Evolutionary conservation across 2,797 vertebrate genomes (phyloP).

Genomic region (Huso huso): DNA sequence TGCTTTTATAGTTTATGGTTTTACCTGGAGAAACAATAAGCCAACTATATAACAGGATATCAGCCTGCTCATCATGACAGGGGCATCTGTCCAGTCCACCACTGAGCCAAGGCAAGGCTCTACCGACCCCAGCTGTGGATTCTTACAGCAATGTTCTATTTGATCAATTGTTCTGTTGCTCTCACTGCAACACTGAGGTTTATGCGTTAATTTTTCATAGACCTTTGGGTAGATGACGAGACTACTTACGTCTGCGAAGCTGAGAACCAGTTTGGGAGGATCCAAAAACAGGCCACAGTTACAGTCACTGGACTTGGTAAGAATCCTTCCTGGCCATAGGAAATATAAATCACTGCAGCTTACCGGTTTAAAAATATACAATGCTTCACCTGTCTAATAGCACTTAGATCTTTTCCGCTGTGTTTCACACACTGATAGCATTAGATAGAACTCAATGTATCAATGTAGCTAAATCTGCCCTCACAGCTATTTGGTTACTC

Average conservation of each 20-base stretch:
- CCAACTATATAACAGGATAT: too few species aligned
- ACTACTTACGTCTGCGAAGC: constrained; percentile 84
- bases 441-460: too few species aligned
- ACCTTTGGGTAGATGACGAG: constrained; percentile 85
- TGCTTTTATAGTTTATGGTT: too few species aligned
- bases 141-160: too few species aligned
- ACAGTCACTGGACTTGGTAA: constrained; percentile 89
- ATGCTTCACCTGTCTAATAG: background rate
- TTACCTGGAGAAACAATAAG: too few species aligned
- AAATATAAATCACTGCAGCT: constrained; percentile 13
- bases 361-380: background rate
- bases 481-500: too few species aligned
- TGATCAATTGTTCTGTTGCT: background rate
- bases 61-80: too few species aligned
- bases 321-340: constrained; percentile 22
- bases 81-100: background rate
- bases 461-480: too few species aligned
- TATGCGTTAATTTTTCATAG: constrained; percentile 43
- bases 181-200: background rate
- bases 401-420: too few species aligned
- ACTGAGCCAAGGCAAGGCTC: background rate
- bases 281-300: constrained; percentile 64
- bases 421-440: too few species aligned
- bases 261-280: constrained; percentile 86
- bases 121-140: too few species aligned